Conservation (phyloP, 2,113 vertebrate genomes). For the Jacana jacana region DNA sequence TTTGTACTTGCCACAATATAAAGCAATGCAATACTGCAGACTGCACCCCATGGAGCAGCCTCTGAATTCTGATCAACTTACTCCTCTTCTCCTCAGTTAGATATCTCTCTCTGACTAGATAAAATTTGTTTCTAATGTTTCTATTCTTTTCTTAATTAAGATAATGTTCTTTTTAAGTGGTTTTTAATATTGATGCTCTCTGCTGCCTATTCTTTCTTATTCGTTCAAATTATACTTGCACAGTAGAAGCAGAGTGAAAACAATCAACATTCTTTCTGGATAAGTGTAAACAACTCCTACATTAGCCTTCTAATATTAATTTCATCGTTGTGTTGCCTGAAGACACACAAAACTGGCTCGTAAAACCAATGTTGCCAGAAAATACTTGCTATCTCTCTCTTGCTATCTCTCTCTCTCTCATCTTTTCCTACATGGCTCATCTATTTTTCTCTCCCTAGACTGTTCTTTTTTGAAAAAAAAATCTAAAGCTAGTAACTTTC, state of each 20-base stretch:
- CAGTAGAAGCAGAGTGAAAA: neutral
- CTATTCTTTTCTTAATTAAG: neutral
- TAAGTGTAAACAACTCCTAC: neutral
- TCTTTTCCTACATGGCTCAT: neutral
- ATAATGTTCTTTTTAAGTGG: neutral
- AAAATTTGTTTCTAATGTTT: neutral
- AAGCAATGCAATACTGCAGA: neutral
- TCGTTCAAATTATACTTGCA: neutral
- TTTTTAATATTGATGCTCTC: neutral
- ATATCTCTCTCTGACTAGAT: neutral
- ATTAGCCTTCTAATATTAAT: neutral
- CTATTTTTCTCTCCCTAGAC: neutral
- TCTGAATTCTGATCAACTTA: neutral
- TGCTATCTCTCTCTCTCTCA: too few species aligned
- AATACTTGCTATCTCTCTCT: neutral
- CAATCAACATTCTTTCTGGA: neutral
- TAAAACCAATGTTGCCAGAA: neutral
- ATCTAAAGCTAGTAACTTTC: neutral
- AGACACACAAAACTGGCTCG: neutral
- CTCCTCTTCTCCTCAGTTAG: neutral
- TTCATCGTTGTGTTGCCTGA: neutral
- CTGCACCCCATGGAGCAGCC: rapidly evolving
- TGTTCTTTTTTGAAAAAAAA: neutral
- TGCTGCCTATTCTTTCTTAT: neutral
- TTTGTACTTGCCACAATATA: neutral